Conservation (phyloP, 1,140 invertebrate species). For the Mactra quadrangularis region DNA sequence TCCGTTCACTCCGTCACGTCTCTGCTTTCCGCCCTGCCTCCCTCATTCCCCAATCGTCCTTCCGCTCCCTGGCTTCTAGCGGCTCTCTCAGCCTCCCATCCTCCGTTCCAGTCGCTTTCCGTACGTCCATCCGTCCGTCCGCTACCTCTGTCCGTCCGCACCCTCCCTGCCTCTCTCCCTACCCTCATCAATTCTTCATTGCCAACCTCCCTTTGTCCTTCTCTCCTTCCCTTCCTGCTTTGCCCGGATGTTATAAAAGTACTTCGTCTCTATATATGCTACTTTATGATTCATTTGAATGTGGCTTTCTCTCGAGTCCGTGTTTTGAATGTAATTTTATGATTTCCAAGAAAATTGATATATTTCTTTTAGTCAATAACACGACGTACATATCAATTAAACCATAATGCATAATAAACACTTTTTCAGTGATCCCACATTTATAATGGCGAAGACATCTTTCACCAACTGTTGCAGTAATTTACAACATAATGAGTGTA, state of each 20-base stretch:
- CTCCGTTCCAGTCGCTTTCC: not conserved
- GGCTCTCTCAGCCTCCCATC: not conserved
- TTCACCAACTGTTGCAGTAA: too few species aligned
- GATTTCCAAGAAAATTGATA: not conserved
- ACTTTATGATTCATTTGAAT: constrained; percentile 22
- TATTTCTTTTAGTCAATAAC: not conserved
- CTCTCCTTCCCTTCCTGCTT: constrained; percentile 46
- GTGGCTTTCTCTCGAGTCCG: not conserved
- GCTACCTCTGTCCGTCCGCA: too few species aligned
- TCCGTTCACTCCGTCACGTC: constrained; percentile 35
- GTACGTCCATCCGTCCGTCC: constrained; percentile 15
- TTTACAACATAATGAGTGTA: too few species aligned
- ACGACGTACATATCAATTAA: too few species aligned
- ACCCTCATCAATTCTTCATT: not conserved
- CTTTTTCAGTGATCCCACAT: too few species aligned
- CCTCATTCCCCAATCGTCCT: constrained; percentile 35
- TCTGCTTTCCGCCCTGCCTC: constrained; percentile 31
- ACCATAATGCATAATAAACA: too few species aligned
- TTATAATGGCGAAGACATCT: too few species aligned
- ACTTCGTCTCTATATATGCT: not conserved
- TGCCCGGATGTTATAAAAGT: constrained; percentile 13
- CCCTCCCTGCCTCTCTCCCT: constrained; percentile 39
- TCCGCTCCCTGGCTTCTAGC: not conserved
- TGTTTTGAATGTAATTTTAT: constrained; percentile 11
- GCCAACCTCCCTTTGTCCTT: not conserved